phyloP scores from a whole-genome alignment of 2,113 vertebrate genomes.

The Poeciliopsis retropinna region DNA sequence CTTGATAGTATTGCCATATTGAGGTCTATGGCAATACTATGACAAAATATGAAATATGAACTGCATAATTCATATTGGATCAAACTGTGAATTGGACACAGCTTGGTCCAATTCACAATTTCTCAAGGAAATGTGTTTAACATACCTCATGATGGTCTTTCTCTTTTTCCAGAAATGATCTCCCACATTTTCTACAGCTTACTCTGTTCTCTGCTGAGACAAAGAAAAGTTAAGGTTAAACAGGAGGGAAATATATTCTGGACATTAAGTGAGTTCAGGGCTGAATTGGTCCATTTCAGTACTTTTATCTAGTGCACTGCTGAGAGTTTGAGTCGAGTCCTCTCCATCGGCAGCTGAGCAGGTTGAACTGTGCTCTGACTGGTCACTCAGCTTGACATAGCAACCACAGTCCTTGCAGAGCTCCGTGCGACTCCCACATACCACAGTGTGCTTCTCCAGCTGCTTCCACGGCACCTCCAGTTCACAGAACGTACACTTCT shows the following conservation, averaged over 20 bases:
- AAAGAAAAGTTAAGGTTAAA: not conserved
- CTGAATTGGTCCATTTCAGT: not conserved
- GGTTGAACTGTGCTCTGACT: conserved; percentile 54
- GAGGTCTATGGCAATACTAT: not conserved
- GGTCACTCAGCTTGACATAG: conserved; percentile 70
- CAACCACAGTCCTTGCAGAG: conserved; percentile 75
- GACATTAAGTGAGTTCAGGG: not conserved
- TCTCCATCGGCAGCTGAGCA: conserved; percentile 44
- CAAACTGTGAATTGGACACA: no score
- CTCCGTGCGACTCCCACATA: conserved; percentile 78
- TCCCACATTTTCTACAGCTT: conserved; percentile 13
- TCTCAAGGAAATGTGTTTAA: not conserved
- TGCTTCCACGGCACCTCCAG: conserved; percentile 68
- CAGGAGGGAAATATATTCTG: rapidly evolving
- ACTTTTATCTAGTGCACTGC: not conserved
- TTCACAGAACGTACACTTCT: conserved; percentile 80
- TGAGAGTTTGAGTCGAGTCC: not conserved
- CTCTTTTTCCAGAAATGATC: conserved; percentile 35
- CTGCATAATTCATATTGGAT: no score
- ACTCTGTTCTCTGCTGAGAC: conserved; percentile 18
- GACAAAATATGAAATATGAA: not conserved
- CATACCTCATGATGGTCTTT: conserved; percentile 57
- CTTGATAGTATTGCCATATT: no score
- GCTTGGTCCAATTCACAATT: not conserved
- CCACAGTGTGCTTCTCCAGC: conserved; percentile 69